A percentile compares a stretch with the other conserved stretches of the same genome.
Conservation (phyloP, 2,113 vertebrate species). For the Recurvirostra avosetta region DNA sequence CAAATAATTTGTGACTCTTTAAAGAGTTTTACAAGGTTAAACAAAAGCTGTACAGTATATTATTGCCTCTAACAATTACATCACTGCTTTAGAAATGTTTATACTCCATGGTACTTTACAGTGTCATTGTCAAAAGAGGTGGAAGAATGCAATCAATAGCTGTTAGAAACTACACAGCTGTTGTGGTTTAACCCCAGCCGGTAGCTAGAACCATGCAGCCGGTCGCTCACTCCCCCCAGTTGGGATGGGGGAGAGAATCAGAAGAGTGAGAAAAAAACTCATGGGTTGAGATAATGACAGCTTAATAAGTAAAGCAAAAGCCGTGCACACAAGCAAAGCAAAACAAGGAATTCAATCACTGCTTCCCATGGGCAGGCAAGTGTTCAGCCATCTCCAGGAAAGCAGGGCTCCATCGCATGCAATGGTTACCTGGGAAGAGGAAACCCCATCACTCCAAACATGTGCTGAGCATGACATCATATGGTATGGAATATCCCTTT, state of each 20-base stretch:
- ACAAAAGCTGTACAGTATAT: neutral
- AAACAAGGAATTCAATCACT: neutral
- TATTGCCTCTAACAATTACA: neutral
- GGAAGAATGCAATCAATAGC: neutral
- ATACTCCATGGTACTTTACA: neutral
- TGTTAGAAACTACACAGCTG: neutral
- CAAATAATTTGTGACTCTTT: neutral
- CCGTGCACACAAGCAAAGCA: neutral
- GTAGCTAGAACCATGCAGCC: neutral
- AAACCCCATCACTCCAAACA: neutral
- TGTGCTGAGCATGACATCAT: neutral
- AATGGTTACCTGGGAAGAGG: neutral
- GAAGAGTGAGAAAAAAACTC: neutral
- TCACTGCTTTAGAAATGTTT: neutral
- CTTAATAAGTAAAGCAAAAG: neutral
- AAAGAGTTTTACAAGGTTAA: neutral
- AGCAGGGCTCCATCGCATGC: neutral
- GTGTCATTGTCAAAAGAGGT: neutral
- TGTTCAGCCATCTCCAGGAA: neutral
- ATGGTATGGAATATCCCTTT: neutral
- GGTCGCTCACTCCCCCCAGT: neutral
- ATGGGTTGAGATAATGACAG: neutral
- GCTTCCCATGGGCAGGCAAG: neutral
- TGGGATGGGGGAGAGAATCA: neutral
- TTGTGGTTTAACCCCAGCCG: neutral